Conservation (phyloP, 2,113 vertebrate species). For the Pseudopipra pipra region DNA sequence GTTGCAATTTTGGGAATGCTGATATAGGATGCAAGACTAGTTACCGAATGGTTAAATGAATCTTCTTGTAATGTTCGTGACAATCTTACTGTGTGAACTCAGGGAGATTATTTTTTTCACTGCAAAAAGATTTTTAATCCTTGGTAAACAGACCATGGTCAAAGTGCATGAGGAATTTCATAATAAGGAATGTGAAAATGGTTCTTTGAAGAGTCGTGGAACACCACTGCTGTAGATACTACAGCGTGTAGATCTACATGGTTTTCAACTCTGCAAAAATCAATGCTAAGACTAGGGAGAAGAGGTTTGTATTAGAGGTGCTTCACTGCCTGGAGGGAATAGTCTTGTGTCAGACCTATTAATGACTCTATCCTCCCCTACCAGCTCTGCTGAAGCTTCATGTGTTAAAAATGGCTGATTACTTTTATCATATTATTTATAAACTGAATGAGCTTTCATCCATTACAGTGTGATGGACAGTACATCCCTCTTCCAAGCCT, state of each 20-base stretch:
- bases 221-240: not conserved
- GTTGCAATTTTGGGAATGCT: not conserved
- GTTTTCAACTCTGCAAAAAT: not conserved
- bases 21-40: not conserved
- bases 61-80: not conserved
- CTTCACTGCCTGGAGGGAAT: not conserved
- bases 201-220: not conserved
- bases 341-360: not conserved
- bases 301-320: not conserved
- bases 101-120: not conserved
- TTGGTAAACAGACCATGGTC: not conserved
- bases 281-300: not conserved
- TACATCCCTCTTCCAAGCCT: constrained; percentile 98
- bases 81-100: not conserved
- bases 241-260: not conserved
- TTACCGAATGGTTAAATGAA: not conserved
- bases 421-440: not conserved
- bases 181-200: not conserved
- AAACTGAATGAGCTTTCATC: constrained; percentile 34
- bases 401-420: not conserved
- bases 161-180: not conserved
- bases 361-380: not conserved
- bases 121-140: not conserved
- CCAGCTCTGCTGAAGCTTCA: not conserved
- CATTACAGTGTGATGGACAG: constrained; percentile 92